Evolutionary conservation across 2,888 invertebrate species (phyloP).

Genomic region (Luperina nickerlii): DNA sequence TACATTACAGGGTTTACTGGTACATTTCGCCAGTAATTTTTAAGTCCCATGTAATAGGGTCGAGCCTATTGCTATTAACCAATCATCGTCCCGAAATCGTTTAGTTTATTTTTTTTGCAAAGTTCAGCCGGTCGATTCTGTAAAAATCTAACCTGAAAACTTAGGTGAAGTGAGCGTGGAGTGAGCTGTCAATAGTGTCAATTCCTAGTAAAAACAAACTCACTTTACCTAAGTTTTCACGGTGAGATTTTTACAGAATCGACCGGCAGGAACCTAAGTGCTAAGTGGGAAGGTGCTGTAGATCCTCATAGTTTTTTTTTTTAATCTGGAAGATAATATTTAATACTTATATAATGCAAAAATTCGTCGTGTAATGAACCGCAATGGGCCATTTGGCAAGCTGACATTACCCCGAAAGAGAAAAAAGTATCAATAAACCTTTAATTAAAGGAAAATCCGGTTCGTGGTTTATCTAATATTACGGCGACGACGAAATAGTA

Average conservation of each 20-base stretch:
- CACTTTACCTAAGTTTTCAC: too few relatives aligned
- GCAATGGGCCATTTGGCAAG: not conserved
- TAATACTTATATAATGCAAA: not conserved
- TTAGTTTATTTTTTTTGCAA: not conserved
- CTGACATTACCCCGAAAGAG: not conserved
- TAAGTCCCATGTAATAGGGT: not conserved
- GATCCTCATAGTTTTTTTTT: not conserved
- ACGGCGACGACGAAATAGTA: not conserved
- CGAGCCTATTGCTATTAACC: not conserved
- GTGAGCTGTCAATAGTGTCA: too few relatives aligned
- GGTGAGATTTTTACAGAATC: too few relatives aligned
- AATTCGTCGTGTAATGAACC: not conserved
- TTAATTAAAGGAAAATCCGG: constrained; percentile 7
- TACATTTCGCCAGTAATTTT: too few relatives aligned
- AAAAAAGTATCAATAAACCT: constrained; percentile 18
- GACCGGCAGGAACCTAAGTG: not conserved
- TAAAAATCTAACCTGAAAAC: too few relatives aligned
- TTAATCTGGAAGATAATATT: not conserved
- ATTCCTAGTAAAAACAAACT: too few relatives aligned
- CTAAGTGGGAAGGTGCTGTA: not conserved
- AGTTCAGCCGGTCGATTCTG: too few relatives aligned
- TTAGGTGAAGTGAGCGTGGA: too few relatives aligned
- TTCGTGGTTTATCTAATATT: constrained; percentile 19
- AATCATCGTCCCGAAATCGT: not conserved
- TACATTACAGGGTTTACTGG: too few relatives aligned